Conservation (phyloP, 2,888 invertebrate genomes). For the Hoplodrina ambigua region DNA sequence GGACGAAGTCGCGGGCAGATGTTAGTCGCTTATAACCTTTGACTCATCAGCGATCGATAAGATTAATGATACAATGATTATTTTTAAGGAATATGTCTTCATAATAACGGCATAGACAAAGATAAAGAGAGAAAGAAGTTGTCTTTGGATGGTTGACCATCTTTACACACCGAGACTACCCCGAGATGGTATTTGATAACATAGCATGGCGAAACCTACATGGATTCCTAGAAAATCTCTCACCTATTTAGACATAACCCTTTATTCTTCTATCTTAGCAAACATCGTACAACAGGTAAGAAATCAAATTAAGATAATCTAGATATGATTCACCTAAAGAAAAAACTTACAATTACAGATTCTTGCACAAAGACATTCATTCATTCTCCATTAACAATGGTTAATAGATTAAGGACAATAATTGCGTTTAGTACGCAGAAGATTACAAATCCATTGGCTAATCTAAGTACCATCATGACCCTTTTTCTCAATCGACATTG, state of each 20-base stretch:
- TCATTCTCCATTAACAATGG: conserved; percentile 25
- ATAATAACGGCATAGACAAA: no score
- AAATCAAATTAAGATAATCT: not conserved
- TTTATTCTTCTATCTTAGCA: no score
- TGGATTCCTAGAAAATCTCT: no score
- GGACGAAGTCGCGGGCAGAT: no score
- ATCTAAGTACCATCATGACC: conserved; percentile 51
- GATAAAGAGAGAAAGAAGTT: no score
- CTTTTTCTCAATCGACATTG: conserved; percentile 45
- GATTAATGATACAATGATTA: not conserved
- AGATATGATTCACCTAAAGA: not conserved
- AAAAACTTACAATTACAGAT: not conserved
- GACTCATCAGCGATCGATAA: not conserved
- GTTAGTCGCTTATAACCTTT: no score
- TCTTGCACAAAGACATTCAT: conserved; percentile 22
- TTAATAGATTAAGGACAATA: conserved; percentile 19
- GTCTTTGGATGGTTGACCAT: no score
- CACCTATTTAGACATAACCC: no score
- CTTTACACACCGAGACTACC: no score
- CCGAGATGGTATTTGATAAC: no score
- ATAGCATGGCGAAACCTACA: no score
- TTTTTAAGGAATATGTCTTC: not conserved
- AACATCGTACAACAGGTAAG: no score
- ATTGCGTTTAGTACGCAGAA: conserved; percentile 8
- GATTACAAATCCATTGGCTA: conserved; percentile 39